A percentile compares a stretch with the other conserved stretches of the same genome.
Evolutionary conservation across 2,797 vertebrate species (phyloP).

Genomic region (Myoxocephalus aenaeus): DNA sequence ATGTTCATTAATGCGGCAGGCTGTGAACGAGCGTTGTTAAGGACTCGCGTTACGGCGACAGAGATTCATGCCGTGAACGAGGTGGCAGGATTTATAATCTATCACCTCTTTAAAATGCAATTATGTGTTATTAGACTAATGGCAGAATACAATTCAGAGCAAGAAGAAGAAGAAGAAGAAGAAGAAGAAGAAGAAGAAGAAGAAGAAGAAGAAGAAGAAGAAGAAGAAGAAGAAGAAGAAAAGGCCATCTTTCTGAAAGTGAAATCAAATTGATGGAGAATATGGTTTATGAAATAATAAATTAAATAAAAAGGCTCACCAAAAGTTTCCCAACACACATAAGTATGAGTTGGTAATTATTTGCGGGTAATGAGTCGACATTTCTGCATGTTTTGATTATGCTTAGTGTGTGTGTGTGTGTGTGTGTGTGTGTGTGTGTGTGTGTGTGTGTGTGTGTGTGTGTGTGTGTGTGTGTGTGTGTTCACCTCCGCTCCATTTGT

Average conservation of each 20-base stretch:
- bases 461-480: not conserved
- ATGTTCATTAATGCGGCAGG: slow-evolving; percentile 82
- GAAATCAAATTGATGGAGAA: slow-evolving; percentile 69
- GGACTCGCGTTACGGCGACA: slow-evolving; percentile 79
- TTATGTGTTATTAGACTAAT: slow-evolving; percentile 85
- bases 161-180: slow-evolving; percentile 15
- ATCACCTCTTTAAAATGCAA: slow-evolving; percentile 87
- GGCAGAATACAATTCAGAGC: slow-evolving; percentile 74
- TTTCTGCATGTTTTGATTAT: slow-evolving; percentile 67
- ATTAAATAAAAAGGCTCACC: slow-evolving; percentile 35
- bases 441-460: too few species aligned
- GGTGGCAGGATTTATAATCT: slow-evolving; percentile 83
- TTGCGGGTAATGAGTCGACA: slow-evolving; percentile 63
- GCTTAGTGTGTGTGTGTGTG: not conserved
- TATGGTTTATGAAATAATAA: slow-evolving; percentile 18
- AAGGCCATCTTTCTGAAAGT: slow-evolving; percentile 65
- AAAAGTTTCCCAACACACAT: slow-evolving; percentile 68
- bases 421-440: not conserved
- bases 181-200: slow-evolving; percentile 16
- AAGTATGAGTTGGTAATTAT: slow-evolving; percentile 71
- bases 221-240: slow-evolving; percentile 20
- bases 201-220: slow-evolving; percentile 21
- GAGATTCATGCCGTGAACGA: slow-evolving; percentile 81
- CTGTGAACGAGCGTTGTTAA: slow-evolving; percentile 81
- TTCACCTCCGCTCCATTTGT: slow-evolving; percentile 68